A percentile compares a stretch with the other conserved stretches of the same genome.
These are phyloP conservation scores for Poliocrania exsul DNA, from an alignment of 2,797 vertebrate genomes.

Conservation along the genomic window DNA sequence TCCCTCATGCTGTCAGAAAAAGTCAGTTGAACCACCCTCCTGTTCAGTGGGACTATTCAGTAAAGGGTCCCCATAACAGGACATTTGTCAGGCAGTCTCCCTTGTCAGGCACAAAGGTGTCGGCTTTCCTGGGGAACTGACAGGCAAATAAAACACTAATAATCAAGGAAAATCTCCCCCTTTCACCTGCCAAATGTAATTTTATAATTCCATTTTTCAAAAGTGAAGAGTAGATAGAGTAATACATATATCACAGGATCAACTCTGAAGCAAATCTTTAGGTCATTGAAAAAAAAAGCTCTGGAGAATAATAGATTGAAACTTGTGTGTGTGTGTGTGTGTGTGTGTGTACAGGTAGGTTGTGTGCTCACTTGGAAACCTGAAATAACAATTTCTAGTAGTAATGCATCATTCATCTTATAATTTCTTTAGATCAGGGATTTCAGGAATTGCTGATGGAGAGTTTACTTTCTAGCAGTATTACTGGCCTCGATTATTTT, in stretches of 20 bases:
- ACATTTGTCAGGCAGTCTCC: no score
- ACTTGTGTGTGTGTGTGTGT: background rate
- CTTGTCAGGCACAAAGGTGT: background rate
- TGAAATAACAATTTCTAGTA: conserved; percentile 49
- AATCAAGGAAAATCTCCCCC: background rate
- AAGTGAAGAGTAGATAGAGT: background rate
- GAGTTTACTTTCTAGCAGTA: conserved; percentile 55
- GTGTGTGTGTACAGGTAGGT: background rate
- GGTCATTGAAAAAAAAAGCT: background rate
- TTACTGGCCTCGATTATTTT: conserved; percentile 62
- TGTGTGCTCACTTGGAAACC: conserved; percentile 9
- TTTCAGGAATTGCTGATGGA: conserved; percentile 62
- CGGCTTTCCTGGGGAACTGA: background rate
- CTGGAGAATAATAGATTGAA: background rate
- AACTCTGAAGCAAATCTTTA: conserved; percentile 25
- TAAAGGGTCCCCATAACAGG: background rate
- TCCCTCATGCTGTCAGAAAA: background rate
- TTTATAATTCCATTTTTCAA: background rate
- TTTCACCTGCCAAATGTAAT: background rate
- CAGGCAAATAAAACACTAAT: background rate
- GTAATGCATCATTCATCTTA: conserved; percentile 34
- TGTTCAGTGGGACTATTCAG: background rate
- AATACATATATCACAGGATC: background rate
- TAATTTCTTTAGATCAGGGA: conserved; percentile 49
- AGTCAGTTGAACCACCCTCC: background rate